Base-by-base conservation (phyloP, 2,113 vertebrate genomes). In the Anarrhichthys ocellatus region DNA sequence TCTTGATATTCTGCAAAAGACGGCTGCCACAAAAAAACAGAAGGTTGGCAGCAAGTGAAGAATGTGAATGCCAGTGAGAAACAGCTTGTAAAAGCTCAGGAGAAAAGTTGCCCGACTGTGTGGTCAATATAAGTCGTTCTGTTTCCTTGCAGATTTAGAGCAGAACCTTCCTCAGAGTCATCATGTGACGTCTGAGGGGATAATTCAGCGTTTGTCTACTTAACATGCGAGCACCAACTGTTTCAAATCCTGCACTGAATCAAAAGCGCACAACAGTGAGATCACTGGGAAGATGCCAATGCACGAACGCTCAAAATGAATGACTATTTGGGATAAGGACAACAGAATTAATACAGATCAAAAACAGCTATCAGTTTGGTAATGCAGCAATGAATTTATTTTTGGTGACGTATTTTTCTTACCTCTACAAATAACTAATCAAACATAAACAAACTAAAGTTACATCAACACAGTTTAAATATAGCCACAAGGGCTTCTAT, bases 1-100 rank as follows among this genome's bases (percentile, higher is more conserved):
- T 69, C 67, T 46, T 29, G 59, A 67, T 64, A 18, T 78, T 22
- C 34, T 64, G 73, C 3, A 65, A 58, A 48, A 61, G 52, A 84
- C 4, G 0, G 32, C 61, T 44, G 29, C 54, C 22, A 42, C 38
- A 46, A 17, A 7, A 54, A 76, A 63, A 63, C 59, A 46, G 20
- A 10, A 46, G 29, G 20, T 13, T 62, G 54, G 73, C 29, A 48
- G 4, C 34, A 9, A n/a, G 18, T 38, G 6, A 38, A 24, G 18
- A 38, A n/a, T 15, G 11, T 22, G 2, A 8, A 3, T 18, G 40
- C 9, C 10, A 10, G 4, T 27, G 2, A 18, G 32, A 36, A 36
- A 29, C 9, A 48, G 34, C 50, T 27, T 44, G 75, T 58, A n/a
- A 44, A 44, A 54, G 46, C 68, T 56, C 32, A n/a, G 17, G 11